These are phyloP conservation scores for Pangasius macronema DNA, from an alignment of 2,797 vertebrate species.

Conservation along the genomic window DNA sequence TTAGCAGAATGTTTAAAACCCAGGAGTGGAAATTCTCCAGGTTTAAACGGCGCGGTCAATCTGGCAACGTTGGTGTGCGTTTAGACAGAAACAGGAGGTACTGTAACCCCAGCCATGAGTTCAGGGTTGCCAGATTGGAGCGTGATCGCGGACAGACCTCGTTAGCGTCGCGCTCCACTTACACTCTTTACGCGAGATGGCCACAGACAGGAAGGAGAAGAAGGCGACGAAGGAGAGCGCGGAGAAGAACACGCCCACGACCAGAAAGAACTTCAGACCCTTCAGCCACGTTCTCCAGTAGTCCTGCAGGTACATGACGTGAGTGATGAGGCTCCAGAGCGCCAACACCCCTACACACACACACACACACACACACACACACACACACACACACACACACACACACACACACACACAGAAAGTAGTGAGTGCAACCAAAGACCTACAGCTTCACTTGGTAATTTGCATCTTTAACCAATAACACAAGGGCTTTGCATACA, in stretches of 20 bases:
- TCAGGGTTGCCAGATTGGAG: conserved; percentile 1
- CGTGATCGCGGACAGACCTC: background rate
- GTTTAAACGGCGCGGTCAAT: background rate
- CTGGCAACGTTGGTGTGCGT: background rate
- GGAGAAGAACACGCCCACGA: conserved; percentile 82
- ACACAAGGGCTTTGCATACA: background rate
- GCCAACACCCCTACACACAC: conserved; percentile 86
- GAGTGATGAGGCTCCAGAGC: conserved; percentile 89
- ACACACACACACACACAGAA: conserved; percentile 2
- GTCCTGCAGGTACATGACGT: conserved; percentile 95
- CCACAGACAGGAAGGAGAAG: conserved; percentile 83
- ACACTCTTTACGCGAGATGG: conserved; percentile 84
- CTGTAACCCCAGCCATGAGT: no score
- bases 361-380: conserved; percentile 25
- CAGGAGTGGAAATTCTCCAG: background rate
- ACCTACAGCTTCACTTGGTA: background rate
- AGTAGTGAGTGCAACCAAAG: background rate
- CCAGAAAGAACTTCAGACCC: conserved; percentile 90
- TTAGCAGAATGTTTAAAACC: no score
- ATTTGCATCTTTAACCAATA: background rate
- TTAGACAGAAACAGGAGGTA: background rate
- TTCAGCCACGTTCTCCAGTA: conserved; percentile 97
- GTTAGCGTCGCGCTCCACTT: conserved; percentile 57
- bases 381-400: conserved; percentile 19
- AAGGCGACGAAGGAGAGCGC: conserved; percentile 80